Percentiles rank a stretch among this genome's conserved stretches.
Evolutionary conservation across 2,113 vertebrate species (phyloP).

Genomic region (Chaetorhynchus papuensis): DNA sequence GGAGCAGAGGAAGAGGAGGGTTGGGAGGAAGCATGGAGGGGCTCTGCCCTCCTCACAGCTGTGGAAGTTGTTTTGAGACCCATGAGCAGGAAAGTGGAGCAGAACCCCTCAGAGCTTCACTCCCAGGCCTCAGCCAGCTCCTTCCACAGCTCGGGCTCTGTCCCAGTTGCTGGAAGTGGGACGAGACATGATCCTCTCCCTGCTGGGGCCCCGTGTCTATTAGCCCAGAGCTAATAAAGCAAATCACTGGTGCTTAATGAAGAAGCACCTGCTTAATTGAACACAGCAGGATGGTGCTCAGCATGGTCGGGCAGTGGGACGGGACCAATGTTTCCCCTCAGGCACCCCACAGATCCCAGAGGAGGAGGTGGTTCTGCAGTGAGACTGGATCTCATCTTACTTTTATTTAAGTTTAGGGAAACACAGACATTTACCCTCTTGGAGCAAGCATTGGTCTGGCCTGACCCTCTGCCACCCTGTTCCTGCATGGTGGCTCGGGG

Average conservation of each 20-base stretch:
- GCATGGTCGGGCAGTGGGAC: fast-evolving
- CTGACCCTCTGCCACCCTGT: fast-evolving
- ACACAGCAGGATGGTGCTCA: not conserved
- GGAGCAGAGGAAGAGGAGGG: not conserved
- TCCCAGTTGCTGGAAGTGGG: conserved; percentile 1
- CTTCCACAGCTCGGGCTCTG: not conserved
- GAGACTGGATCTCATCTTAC: not conserved
- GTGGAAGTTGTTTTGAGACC: not conserved
- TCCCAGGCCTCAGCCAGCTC: not conserved
- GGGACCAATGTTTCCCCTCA: not conserved
- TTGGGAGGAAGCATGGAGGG: not conserved
- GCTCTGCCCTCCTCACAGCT: not conserved
- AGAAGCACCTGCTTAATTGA: not conserved
- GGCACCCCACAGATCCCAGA: not conserved
- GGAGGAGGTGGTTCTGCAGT: not conserved
- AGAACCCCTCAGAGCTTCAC: not conserved
- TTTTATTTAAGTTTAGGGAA: not conserved
- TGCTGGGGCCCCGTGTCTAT: not conserved
- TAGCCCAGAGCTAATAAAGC: not conserved
- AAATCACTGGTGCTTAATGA: not conserved
- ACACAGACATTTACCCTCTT: not conserved
- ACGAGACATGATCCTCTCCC: not conserved
- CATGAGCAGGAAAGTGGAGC: not conserved
- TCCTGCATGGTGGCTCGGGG: fast-evolving
- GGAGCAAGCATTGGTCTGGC: fast-evolving